A percentile compares a stretch with the other conserved stretches of the same genome.
These are phyloP conservation scores for Disparrhopalites patrizii DNA, from an alignment of 2,888 invertebrate species.

Conservation along the genomic window DNA sequence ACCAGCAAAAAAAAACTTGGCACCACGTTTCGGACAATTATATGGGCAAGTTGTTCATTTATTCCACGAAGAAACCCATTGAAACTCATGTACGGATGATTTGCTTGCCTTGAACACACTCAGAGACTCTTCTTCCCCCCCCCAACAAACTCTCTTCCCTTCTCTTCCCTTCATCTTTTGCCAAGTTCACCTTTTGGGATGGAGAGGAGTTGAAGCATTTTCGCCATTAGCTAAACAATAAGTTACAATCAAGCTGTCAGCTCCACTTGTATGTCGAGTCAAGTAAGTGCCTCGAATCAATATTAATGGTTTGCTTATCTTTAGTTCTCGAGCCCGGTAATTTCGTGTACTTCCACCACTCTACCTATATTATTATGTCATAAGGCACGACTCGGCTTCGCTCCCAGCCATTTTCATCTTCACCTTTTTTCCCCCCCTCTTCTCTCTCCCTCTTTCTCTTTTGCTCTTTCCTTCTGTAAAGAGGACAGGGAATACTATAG, in stretches of 20 bases:
- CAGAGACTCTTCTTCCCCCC: no score
- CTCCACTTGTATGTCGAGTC: conserved; percentile 20
- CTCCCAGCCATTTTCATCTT: conserved; percentile 4
- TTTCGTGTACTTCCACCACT: conserved; percentile 13
- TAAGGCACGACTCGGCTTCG: conserved; percentile 21
- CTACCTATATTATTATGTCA: conserved; percentile 24
- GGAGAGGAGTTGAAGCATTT: background rate
- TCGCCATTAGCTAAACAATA: conserved; percentile 23
- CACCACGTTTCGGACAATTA: conserved; percentile 1
- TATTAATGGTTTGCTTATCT: conserved; percentile 27
- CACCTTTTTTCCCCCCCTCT: background rate
- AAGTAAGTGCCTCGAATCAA: conserved; percentile 6
- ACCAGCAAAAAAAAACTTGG: background rate
- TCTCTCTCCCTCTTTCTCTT: background rate
- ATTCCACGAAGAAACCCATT: background rate
- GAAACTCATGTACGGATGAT: conserved; percentile 4
- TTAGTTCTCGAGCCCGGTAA: conserved; percentile 16
- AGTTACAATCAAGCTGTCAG: conserved; percentile 29
- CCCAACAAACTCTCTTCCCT: no score
- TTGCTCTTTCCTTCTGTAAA: no score
- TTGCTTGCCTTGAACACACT: background rate
- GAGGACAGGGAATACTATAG: background rate
- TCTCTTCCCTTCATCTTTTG: background rate
- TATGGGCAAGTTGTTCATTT: conserved; percentile 8
- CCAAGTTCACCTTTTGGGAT: background rate